Conservation (phyloP, 2,113 vertebrate genomes). For the Melanocharis versteri region DNA sequence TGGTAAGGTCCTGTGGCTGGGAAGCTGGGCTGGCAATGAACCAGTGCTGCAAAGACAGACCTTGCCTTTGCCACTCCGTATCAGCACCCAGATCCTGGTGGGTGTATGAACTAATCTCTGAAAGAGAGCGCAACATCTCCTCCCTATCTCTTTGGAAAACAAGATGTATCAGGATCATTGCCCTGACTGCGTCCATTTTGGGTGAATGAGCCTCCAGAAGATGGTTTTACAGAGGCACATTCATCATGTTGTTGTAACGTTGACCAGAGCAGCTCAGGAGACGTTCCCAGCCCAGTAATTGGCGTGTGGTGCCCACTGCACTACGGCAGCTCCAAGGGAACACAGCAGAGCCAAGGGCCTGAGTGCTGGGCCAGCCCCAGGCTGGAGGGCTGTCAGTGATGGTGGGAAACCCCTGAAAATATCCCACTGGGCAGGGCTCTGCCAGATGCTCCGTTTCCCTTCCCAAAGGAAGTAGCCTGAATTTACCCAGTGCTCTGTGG, state of each 20-base stretch:
- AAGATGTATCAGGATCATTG: background rate
- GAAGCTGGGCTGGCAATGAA: background rate
- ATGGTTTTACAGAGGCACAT: background rate
- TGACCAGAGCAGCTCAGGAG: fast-evolving
- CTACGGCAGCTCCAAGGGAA: fast-evolving
- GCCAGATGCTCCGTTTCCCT: background rate
- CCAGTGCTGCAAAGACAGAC: background rate
- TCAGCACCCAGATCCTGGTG: background rate
- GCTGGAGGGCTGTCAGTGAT: background rate
- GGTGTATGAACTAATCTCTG: background rate
- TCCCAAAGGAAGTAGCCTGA: slow-evolving; percentile 31
- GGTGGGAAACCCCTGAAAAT: background rate
- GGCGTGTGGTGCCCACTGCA: fast-evolving
- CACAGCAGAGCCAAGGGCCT: background rate
- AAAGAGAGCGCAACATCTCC: background rate
- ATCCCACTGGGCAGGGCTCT: background rate
- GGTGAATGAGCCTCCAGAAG: background rate
- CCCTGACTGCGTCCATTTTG: background rate
- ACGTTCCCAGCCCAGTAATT: background rate
- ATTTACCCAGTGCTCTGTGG: background rate
- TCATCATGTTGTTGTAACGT: fast-evolving
- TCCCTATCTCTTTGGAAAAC: background rate
- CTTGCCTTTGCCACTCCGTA: background rate
- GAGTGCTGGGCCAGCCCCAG: background rate
- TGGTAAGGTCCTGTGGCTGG: background rate